These are phyloP conservation scores for Tetranychus truncatus DNA, from an alignment of 2,888 invertebrate species.

Conservation along the genomic window DNA sequence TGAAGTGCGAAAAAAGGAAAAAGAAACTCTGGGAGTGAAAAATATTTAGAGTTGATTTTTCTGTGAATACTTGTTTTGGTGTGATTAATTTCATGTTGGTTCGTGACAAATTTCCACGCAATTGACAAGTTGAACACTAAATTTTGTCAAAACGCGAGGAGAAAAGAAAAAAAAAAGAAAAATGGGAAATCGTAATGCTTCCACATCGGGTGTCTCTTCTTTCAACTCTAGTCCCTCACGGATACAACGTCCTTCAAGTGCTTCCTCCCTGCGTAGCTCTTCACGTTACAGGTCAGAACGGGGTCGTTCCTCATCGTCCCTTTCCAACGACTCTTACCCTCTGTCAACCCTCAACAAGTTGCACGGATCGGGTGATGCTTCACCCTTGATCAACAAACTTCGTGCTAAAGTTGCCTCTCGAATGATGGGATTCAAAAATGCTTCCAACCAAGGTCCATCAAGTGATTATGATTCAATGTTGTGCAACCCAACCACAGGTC, in stretches of 20 bases:
- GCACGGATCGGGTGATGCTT: not conserved
- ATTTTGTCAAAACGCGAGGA: not conserved
- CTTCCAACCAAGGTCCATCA: too few species aligned
- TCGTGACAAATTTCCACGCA: too few species aligned
- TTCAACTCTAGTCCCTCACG: not conserved
- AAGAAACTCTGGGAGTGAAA: too few species aligned
- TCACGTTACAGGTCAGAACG: not conserved
- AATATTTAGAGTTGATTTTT: too few species aligned
- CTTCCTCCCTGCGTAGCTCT: not conserved
- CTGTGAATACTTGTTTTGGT: not conserved
- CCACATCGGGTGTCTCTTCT: not conserved
- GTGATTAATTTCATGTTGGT: too few species aligned
- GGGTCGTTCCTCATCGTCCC: not conserved
- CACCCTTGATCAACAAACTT: slow-evolving; percentile 6
- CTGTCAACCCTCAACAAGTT: not conserved
- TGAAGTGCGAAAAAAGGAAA: not conserved
- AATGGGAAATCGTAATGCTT: slow-evolving; percentile 6
- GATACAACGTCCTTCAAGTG: slow-evolving; percentile 10
- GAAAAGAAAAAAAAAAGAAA: not conserved
- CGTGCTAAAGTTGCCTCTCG: slow-evolving; percentile 6
- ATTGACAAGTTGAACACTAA: too few species aligned
- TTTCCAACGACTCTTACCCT: not conserved
- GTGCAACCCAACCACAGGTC: too few species aligned
- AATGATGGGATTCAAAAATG: not conserved
- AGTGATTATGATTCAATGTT: not conserved